These are phyloP conservation scores for Boleophthalmus pectinirostris DNA, from an alignment of 2,113 vertebrate genomes.

Conservation along the genomic window DNA sequence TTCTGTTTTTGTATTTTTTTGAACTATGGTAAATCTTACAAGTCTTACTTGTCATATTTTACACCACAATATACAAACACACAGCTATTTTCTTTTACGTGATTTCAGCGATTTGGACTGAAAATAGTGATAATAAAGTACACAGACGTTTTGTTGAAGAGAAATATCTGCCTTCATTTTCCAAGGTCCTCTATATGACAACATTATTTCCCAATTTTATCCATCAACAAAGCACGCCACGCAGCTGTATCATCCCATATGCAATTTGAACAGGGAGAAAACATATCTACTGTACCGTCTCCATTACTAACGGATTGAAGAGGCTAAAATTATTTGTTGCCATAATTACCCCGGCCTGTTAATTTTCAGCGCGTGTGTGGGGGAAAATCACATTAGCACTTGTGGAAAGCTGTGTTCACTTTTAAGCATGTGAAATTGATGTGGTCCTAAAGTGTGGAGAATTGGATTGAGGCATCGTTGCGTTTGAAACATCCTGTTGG, in stretches of 20 bases:
- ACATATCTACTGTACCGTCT: slow-evolving; percentile 68
- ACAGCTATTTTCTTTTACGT: background rate
- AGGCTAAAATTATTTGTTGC: slow-evolving; percentile 47
- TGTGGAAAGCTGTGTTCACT: slow-evolving; percentile 57
- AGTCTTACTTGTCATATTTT: too few species aligned
- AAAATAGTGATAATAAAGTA: too few species aligned
- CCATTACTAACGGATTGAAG: slow-evolving; percentile 29
- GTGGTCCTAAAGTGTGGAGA: slow-evolving; percentile 62
- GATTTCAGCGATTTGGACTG: background rate
- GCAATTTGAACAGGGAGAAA: slow-evolving; percentile 71
- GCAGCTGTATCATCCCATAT: slow-evolving; percentile 77
- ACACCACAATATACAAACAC: too few species aligned
- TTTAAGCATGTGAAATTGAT: slow-evolving; percentile 54
- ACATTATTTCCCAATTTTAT: slow-evolving; percentile 59
- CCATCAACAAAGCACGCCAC: slow-evolving; percentile 64
- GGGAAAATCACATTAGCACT: slow-evolving; percentile 47
- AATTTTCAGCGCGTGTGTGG: slow-evolving; percentile 44
- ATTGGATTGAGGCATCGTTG: slow-evolving; percentile 60
- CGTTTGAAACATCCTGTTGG: slow-evolving; percentile 70
- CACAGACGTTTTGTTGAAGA: too few species aligned
- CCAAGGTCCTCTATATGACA: too few species aligned
- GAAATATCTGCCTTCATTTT: background rate
- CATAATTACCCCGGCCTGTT: slow-evolving; percentile 39
- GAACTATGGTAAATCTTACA: too few species aligned
- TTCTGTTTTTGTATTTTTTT: too few species aligned